These are phyloP conservation scores for Hyposoter didymator DNA, from an alignment of 2,888 invertebrate species.

Conservation along the genomic window DNA sequence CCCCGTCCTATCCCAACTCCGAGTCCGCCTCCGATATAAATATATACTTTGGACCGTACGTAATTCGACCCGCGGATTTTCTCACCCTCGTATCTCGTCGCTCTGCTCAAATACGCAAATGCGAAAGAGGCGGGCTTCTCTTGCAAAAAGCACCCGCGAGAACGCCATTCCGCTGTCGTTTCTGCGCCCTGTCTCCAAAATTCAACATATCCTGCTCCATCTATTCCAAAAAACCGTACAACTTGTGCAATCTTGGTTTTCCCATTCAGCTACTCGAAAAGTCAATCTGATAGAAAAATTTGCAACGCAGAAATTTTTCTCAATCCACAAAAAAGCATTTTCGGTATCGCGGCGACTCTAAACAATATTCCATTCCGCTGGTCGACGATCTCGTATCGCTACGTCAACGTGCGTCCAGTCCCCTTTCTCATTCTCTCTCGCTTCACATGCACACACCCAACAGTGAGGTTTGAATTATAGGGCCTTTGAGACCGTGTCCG, in stretches of 20 bases:
- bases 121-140: background rate
- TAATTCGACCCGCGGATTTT: slow-evolving; percentile 2
- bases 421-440: too few relatives aligned
- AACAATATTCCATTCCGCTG: background rate
- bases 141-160: background rate
- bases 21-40: slow-evolving; percentile 21
- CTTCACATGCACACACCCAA: background rate
- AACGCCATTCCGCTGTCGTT: background rate
- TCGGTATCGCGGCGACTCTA: background rate
- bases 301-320: background rate
- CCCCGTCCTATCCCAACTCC: slow-evolving; percentile 65
- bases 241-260: background rate
- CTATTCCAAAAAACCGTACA: background rate
- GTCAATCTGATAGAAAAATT: background rate
- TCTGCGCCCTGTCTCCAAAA: background rate
- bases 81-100: background rate
- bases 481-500: slow-evolving; percentile 48
- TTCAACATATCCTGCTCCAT: background rate
- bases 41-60: slow-evolving; percentile 38
- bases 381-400: background rate
- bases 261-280: background rate
- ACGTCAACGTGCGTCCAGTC: background rate
- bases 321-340: background rate
- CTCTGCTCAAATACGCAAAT: background rate
- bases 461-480: background rate